A percentile compares a stretch with the other conserved stretches of the same genome.
phyloP scores from a whole-genome alignment of 2,113 vertebrate species.

The Isichthys henryi region DNA sequence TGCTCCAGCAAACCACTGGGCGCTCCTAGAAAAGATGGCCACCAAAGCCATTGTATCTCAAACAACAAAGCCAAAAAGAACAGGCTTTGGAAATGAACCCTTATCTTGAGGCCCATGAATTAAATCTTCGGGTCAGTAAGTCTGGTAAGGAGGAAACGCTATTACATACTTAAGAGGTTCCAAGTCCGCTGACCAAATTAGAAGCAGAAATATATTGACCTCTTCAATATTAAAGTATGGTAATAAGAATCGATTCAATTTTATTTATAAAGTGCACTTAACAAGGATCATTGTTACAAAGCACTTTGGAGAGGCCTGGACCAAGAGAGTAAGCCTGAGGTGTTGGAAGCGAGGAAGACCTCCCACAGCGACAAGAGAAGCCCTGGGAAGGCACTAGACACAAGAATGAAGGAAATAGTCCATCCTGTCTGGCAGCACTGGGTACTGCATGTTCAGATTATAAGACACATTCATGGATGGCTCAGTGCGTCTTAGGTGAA shows the following conservation, averaged over 20 bases:
- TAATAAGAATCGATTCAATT: not conserved
- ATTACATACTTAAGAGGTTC: not conserved
- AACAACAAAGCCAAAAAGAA: constrained; percentile 10
- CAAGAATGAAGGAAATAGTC: not conserved
- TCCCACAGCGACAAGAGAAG: not conserved
- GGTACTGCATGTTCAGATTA: not conserved
- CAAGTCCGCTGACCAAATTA: not conserved
- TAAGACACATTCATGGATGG: not conserved
- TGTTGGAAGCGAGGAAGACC: not conserved
- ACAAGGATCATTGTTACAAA: not conserved
- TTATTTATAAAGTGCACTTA: constrained; percentile 2
- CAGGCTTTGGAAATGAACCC: not conserved
- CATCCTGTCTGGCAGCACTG: not conserved
- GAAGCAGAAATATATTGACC: not conserved
- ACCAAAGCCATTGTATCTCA: not conserved
- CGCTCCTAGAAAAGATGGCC: not conserved
- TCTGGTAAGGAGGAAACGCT: not conserved
- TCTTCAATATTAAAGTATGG: not conserved
- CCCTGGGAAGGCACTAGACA: not conserved
- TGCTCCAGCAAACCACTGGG: not conserved
- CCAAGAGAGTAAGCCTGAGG: not conserved
- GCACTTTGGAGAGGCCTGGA: not conserved
- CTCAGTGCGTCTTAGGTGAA: not conserved
- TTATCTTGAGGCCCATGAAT: constrained; percentile 1
- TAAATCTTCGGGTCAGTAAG: not conserved